Evolutionary conservation across 2,888 invertebrate species (phyloP), one percentile per base, ranked within the genome.

Genomic region (Papilio demoleus): DNA sequence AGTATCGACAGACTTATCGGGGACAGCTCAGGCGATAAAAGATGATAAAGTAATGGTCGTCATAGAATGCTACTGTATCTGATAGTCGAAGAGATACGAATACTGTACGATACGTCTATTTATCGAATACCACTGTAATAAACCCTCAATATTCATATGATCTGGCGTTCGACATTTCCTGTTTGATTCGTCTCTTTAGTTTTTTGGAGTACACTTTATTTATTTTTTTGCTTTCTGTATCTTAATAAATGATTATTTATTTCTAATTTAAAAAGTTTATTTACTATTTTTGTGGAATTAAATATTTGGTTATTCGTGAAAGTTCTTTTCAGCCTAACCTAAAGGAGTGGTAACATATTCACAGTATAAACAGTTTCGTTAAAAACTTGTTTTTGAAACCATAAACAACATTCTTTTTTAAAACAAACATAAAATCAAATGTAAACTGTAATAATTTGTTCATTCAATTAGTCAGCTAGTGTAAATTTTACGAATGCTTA

Each of bases 11-110:
- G 86, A 86, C 86, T 83, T 79, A 87, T 88, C 86, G 81, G 83
- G 79, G 82, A 77, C 79, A 78, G 71, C 66, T 71, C 75, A 76
- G 74, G 77, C 83, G 89, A 89, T 89, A 88, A 83, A 86, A 85
- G 82, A 87, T 87, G 88, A 88, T 88, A 88, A 87, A 88, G 86
- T 90, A 89, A 90, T 88, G 88, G 85, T 76, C 80, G 78, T 78
- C 84, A 86, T 87, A 85, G 77, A 74, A 76, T 69, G 89, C 91
- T 90, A 89, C 90, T 81, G 91, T 86, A 88, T 88, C 87, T 87
- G 88, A 87, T 87, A 86, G 78, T 87, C 83, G 75, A 78, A 79
- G 80, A 83, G 79, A 81, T 31, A 67, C 45, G n/a, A 17, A 56
- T n/a, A 53, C 53, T 6, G n/a, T 8, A 31, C 31, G 70, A 68